Conservation (phyloP, 2,888 invertebrate genomes). For the Sesamia inferens region DNA sequence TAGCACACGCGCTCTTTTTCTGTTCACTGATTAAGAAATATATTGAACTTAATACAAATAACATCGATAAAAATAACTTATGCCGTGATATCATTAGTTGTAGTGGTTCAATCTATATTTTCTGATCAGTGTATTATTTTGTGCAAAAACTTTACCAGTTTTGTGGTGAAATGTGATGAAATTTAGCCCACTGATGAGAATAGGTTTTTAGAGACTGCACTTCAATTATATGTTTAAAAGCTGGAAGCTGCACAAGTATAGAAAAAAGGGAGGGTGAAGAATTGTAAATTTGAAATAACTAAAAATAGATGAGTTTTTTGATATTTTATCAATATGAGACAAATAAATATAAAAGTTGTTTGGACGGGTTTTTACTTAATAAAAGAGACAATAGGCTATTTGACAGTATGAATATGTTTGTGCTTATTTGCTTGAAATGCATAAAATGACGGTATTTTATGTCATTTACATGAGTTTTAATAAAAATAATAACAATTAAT, state of each 20-base stretch:
- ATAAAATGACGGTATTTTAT: no score
- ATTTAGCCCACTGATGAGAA: background rate
- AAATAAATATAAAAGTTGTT: no score
- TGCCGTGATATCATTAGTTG: background rate
- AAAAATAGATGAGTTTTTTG: no score
- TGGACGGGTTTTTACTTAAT: no score
- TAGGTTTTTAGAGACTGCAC: conserved; percentile 15
- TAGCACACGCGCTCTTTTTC: background rate
- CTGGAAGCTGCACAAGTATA: background rate
- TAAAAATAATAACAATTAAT: no score
- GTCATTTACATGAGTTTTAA: no score
- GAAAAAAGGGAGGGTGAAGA: background rate
- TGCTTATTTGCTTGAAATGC: no score
- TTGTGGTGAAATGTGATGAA: background rate
- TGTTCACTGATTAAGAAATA: conserved; percentile 1
- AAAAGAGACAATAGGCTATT: background rate
- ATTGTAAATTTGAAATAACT: background rate
- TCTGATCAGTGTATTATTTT: background rate
- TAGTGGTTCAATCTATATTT: background rate
- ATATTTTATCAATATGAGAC: no score
- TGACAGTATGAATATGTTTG: no score
- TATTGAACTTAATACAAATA: background rate
- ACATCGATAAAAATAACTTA: background rate
- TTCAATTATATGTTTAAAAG: background rate
- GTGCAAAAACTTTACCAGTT: background rate